A percentile compares a stretch with the other conserved stretches of the same genome.
Evolutionary conservation across 2,113 vertebrate species (phyloP).

Genomic region (Bothrops jararaca): DNA sequence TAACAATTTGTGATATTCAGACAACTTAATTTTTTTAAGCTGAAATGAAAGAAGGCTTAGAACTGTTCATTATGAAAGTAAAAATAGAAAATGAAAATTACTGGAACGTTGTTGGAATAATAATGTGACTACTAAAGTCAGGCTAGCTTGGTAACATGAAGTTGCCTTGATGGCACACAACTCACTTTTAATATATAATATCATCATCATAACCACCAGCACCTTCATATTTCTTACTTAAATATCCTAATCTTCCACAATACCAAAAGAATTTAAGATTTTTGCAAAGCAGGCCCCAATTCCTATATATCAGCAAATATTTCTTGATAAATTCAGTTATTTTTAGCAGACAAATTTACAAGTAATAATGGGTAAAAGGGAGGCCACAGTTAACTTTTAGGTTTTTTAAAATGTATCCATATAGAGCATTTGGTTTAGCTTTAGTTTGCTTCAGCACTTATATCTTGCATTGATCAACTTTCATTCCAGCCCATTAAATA

Average conservation of each 20-base stretch:
- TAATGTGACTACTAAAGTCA: neutral
- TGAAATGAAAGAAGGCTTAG: neutral
- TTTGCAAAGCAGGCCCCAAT: neutral
- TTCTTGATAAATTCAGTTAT: neutral
- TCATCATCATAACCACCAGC: neutral
- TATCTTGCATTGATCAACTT: constrained; percentile 15
- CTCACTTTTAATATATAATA: neutral
- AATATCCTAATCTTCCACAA: neutral
- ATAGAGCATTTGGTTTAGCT: neutral
- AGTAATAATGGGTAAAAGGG: neutral
- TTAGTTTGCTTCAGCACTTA: neutral
- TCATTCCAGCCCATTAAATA: constrained; percentile 18
- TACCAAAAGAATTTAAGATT: neutral
- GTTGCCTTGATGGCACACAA: neutral
- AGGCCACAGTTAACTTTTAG: neutral
- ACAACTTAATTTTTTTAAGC: neutral
- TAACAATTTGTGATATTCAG: neutral
- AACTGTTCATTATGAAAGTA: neutral
- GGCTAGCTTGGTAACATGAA: neutral
- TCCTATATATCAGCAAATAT: neutral
- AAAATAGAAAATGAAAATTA: neutral
- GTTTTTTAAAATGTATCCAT: neutral
- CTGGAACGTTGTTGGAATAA: neutral
- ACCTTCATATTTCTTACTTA: neutral
- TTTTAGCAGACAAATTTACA: constrained; percentile 2